phyloP scores from a whole-genome alignment of 2,888 invertebrate genomes.

The Heliconius charithonia region DNA sequence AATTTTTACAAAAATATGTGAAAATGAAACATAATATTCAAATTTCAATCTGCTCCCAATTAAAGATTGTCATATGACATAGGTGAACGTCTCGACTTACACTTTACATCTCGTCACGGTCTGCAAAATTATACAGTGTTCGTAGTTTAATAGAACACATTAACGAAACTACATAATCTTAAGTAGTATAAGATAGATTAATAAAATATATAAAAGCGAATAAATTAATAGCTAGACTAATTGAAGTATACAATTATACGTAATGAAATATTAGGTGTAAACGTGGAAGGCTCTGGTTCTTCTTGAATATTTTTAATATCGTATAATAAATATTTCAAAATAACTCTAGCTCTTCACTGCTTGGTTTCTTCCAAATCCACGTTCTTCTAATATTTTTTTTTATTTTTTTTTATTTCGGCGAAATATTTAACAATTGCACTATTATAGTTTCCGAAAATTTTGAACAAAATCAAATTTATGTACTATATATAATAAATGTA shows the following conservation, averaged over 20 bases:
- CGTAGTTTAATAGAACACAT: neutral
- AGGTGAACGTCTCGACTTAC: constrained; percentile 15
- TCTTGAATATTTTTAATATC: neutral
- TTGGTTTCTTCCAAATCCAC: too few species aligned
- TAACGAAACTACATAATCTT: neutral
- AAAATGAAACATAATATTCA: constrained; percentile 8
- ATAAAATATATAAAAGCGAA: constrained; percentile 10
- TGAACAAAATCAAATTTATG: neutral
- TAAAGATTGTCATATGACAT: constrained; percentile 11
- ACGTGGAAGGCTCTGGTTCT: neutral
- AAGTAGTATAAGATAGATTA: neutral
- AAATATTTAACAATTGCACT: neutral
- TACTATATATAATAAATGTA: constrained; percentile 37
- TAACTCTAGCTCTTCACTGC: neutral
- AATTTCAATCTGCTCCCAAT: constrained; percentile 6
- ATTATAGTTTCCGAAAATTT: neutral
- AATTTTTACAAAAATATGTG: neutral
- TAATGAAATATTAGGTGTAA: neutral
- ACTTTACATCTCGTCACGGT: constrained; percentile 20
- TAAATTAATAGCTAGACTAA: neutral
- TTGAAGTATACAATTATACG: neutral
- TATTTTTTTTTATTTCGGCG: too few species aligned
- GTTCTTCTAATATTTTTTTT: neutral
- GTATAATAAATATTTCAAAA: neutral
- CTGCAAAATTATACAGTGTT: constrained; percentile 14